phyloP scores from a whole-genome alignment of 2,888 invertebrate genomes.

The Lasioglossum vierecki region DNA sequence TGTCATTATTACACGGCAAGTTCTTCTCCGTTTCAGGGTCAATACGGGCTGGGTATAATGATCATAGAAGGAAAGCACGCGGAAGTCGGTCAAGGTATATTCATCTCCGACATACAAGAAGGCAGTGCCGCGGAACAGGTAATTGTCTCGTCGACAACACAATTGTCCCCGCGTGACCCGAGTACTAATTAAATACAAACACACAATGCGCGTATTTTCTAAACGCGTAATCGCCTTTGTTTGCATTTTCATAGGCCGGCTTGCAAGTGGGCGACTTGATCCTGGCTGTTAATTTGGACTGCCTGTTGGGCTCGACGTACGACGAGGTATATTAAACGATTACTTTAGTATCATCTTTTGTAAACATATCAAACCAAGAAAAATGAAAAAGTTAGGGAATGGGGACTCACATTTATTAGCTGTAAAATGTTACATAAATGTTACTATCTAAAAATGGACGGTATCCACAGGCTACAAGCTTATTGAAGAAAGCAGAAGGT shows the following conservation, averaged over 20 bases:
- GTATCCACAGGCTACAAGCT: conserved; percentile 90
- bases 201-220: not conserved
- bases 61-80: conserved; percentile 97
- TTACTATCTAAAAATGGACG: not conserved
- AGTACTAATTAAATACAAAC: conserved; percentile 5
- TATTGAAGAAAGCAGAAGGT: conserved; percentile 94
- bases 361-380: no score
- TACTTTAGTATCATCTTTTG: not conserved
- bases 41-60: conserved; percentile 95
- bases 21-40: conserved; percentile 85
- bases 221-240: not conserved
- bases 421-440: not conserved
- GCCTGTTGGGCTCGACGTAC: conserved; percentile 93
- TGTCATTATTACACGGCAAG: conserved; percentile 3
- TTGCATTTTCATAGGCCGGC: conserved; percentile 88
- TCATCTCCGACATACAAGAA: conserved; percentile 96
- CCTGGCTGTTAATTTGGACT: conserved; percentile 97
- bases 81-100: conserved; percentile 96
- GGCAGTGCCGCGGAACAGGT: conserved; percentile 95
- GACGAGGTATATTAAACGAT: conserved; percentile 88
- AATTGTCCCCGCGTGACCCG: not conserved
- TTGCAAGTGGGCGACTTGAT: conserved; percentile 99
- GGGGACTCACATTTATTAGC: no score
- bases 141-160: conserved; percentile 58
- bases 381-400: no score